Percentiles rank a stretch among this genome's conserved stretches.
Evolutionary conservation across 2,888 invertebrate species (phyloP).

Genomic region (Nudaria mundana): DNA sequence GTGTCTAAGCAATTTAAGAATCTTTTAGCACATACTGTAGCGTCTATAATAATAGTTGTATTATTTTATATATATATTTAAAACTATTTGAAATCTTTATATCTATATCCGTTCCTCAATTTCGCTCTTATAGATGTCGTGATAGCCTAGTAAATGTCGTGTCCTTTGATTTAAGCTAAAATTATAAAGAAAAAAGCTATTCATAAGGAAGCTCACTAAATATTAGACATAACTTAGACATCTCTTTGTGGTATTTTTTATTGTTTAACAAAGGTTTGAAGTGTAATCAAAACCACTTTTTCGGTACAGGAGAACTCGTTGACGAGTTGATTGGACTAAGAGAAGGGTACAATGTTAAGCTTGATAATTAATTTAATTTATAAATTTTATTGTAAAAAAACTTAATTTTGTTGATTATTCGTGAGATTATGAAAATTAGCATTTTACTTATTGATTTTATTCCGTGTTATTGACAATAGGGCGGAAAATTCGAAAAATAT

Average conservation of each 20-base stretch:
- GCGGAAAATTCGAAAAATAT: too few relatives aligned
- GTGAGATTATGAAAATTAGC: conserved; percentile 27
- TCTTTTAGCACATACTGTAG: conserved; percentile 54
- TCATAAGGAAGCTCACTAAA: conserved; percentile 70
- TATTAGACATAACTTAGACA: conserved; percentile 46
- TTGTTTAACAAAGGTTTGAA: conserved; percentile 13
- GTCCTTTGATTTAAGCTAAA: conserved; percentile 56
- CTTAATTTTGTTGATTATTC: conserved; percentile 27
- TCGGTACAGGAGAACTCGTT: conserved; percentile 5
- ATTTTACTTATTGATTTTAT: conserved; percentile 20
- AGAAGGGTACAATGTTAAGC: conserved; percentile 21
- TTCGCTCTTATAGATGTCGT: conserved; percentile 79
- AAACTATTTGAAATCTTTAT: conserved; percentile 63
- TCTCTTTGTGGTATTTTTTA: conserved; percentile 53
- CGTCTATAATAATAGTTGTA: conserved; percentile 54
- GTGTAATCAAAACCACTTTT: conserved; percentile 17
- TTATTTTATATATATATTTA: conserved; percentile 62
- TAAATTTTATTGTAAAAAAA: conserved; percentile 18
- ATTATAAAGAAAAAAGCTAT: conserved; percentile 43
- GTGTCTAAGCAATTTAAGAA: conserved; percentile 37
- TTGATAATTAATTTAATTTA: conserved; percentile 19
- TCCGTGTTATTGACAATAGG: too few relatives aligned
- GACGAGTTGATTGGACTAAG: conserved; percentile 8
- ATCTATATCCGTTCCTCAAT: conserved; percentile 79
- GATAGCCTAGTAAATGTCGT: conserved; percentile 77